Evolutionary conservation across 2,113 vertebrate species (phyloP).

Genomic region (Eulemur macaco): DNA sequence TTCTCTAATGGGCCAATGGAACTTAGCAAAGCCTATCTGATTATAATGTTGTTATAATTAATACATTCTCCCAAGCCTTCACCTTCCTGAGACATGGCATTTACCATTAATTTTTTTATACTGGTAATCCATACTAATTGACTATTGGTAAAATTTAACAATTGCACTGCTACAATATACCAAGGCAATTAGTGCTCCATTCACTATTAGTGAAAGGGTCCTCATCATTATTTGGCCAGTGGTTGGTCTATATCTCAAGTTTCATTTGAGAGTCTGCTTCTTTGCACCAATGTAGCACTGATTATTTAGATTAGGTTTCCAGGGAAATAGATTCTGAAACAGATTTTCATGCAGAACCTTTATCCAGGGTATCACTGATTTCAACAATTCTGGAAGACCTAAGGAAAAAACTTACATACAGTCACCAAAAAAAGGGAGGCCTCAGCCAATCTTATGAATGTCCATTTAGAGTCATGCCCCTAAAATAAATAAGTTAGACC

Average conservation of each 20-base stretch:
- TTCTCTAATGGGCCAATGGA: background rate
- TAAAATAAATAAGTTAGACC: background rate
- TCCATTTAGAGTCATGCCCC: background rate
- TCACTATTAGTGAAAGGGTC: background rate
- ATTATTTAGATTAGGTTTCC: background rate
- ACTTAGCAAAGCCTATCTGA: background rate
- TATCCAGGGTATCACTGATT: background rate
- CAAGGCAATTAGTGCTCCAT: background rate
- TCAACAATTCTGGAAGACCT: background rate
- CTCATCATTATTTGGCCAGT: background rate
- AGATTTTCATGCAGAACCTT: background rate
- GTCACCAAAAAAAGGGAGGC: background rate
- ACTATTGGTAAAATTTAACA: background rate
- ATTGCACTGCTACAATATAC: background rate
- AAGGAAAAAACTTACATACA: background rate
- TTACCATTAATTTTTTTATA: background rate
- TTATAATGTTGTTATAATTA: background rate
- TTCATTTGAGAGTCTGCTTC: background rate
- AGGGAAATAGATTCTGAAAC: background rate
- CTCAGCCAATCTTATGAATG: background rate
- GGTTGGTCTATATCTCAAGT: background rate
- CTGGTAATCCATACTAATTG: background rate
- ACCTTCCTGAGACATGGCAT: background rate
- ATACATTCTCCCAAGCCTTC: background rate
- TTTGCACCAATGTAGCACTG: background rate